phyloP scores from a whole-genome alignment of 2,888 invertebrate genomes.

The Microplitis manilae region DNA sequence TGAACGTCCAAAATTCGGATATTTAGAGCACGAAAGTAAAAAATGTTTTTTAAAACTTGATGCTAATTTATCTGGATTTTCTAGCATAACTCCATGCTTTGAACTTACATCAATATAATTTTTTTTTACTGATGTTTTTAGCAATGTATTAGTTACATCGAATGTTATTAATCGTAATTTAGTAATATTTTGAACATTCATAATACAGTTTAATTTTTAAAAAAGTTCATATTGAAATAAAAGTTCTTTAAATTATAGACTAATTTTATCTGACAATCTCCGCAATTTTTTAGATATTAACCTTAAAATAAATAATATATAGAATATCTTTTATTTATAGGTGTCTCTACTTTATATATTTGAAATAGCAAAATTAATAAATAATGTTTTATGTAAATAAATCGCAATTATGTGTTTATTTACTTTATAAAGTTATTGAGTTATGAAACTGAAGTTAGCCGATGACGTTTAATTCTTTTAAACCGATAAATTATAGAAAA shows the following conservation, averaged over 20 bases:
- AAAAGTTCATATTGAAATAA: background rate
- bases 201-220: background rate
- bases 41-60: conserved; percentile 79
- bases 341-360: conserved; percentile 8
- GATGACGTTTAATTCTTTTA: no score
- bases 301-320: background rate
- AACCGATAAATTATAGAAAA: no score
- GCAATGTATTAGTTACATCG: conserved; percentile 89
- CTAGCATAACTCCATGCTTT: conserved; percentile 78
- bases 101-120: conserved; percentile 83
- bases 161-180: conserved; percentile 83
- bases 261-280: no score
- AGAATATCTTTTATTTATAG: background rate
- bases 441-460: no score
- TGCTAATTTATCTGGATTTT: conserved; percentile 75
- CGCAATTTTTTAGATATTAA: background rate
- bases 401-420: background rate
- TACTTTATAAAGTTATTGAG: background rate
- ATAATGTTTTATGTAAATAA: no score
- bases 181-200: conserved; percentile 70
- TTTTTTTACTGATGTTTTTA: conserved; percentile 70
- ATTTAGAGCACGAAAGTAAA: conserved; percentile 76
- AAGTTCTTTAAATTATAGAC: no score
- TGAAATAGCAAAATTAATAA: no score
- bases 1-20: conserved; percentile 87